Conservation (phyloP, 2,888 invertebrate species). For the Octonoba sinensis region DNA sequence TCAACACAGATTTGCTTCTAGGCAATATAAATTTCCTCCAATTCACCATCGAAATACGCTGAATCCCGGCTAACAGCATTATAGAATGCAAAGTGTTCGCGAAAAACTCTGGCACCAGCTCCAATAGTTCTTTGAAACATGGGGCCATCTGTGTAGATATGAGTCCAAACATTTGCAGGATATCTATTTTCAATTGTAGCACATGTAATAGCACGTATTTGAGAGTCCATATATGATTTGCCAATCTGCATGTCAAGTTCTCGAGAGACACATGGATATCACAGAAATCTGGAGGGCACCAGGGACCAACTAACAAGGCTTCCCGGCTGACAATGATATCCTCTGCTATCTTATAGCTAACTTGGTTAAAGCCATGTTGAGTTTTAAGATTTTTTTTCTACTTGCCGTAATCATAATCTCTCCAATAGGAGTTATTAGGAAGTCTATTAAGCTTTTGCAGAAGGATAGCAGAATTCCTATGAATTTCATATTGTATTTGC, state of each 20-base stretch:
- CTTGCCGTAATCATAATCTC: not conserved
- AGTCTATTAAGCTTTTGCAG: not conserved
- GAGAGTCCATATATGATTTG: too few species aligned
- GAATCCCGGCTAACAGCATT: not conserved
- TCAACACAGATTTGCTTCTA: not conserved
- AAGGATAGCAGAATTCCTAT: not conserved
- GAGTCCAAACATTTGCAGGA: not conserved
- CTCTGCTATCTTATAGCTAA: not conserved
- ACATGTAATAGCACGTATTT: too few species aligned
- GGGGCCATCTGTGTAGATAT: too few species aligned
- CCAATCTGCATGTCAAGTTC: too few species aligned
- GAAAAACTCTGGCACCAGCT: not conserved
- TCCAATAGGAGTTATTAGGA: slow-evolving; percentile 3
- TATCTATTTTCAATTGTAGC: not conserved
- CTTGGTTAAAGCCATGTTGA: slow-evolving; percentile 5
- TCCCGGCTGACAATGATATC: not conserved
- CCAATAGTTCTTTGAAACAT: slow-evolving; percentile 2
- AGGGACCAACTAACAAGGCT: not conserved
- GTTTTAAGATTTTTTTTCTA: slow-evolving; percentile 7
- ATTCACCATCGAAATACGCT: not conserved
- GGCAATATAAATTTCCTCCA: not conserved
- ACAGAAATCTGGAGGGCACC: not conserved
- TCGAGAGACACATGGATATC: not conserved
- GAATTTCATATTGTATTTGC: not conserved
- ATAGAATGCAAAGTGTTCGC: not conserved